phyloP scores from a whole-genome alignment of 2,888 invertebrate genomes.

The Apamea sordens region DNA sequence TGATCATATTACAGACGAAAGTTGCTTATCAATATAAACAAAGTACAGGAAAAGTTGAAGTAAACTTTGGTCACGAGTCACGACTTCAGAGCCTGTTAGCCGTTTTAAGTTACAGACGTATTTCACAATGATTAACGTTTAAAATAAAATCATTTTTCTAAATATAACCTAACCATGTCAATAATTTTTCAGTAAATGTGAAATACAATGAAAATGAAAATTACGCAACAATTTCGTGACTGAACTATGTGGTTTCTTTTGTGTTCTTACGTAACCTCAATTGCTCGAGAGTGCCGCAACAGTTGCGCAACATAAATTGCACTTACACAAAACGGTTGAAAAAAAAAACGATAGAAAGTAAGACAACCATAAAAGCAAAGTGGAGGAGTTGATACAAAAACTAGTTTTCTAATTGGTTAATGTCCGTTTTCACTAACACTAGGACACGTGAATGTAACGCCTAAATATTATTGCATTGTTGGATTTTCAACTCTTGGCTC shows the following conservation, averaged over 20 bases:
- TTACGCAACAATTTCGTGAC: constrained; percentile 60
- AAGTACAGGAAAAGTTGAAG: constrained; percentile 36
- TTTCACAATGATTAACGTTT: background rate
- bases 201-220: constrained; percentile 35
- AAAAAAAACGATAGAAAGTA: constrained; percentile 42
- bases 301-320: constrained; percentile 50
- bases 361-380: constrained; percentile 28
- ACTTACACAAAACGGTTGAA: constrained; percentile 22
- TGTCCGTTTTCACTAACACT: background rate
- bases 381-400: constrained; percentile 31
- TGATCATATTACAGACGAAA: constrained; percentile 12
- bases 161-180: background rate
- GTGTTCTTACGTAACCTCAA: constrained; percentile 50
- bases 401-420: constrained; percentile 19
- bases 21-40: constrained; percentile 18
- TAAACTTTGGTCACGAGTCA: constrained; percentile 50
- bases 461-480: background rate
- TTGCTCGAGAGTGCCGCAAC: constrained; percentile 47
- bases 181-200: constrained; percentile 8
- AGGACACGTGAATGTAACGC: background rate
- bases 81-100: constrained; percentile 32
- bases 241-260: constrained; percentile 50
- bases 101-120: background rate
- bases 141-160: background rate
- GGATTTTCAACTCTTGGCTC: background rate